Percentiles rank a stretch among this genome's conserved stretches.
Conservation (phyloP, 2,888 invertebrate species). For the Spatulosminthurus flaviceps region DNA sequence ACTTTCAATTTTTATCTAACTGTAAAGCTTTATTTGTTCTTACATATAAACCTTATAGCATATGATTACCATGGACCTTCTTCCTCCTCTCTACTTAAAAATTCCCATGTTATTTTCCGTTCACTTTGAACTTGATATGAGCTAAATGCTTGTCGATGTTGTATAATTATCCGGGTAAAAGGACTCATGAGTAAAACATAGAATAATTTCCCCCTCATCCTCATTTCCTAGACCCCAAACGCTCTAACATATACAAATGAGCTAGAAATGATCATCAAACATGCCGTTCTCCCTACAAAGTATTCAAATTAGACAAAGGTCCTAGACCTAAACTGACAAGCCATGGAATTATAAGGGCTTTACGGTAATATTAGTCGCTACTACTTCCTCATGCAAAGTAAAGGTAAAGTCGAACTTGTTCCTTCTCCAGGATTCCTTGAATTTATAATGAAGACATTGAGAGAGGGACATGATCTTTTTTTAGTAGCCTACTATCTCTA, state of each 20-base stretch:
- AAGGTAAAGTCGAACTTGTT: neutral
- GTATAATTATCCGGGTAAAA: neutral
- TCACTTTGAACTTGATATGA: neutral
- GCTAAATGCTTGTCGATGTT: neutral
- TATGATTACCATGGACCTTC: too few relatives aligned
- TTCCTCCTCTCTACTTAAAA: too few relatives aligned
- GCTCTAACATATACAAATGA: neutral
- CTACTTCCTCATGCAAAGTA: neutral
- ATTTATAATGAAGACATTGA: constrained; percentile 23
- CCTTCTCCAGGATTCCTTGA: neutral
- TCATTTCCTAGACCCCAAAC: neutral
- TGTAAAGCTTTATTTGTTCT: neutral
- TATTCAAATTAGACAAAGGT: constrained; percentile 3
- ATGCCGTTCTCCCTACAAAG: neutral
- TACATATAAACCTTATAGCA: too few relatives aligned
- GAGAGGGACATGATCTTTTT: neutral
- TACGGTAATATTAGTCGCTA: too few relatives aligned
- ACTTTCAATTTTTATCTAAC: constrained; percentile 11
- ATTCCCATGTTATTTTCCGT: too few relatives aligned
- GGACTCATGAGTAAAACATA: neutral
- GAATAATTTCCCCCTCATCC: neutral
- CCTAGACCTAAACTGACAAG: neutral
- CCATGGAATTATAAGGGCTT: neutral
- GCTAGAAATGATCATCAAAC: neutral
- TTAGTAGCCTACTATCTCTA: too few relatives aligned